Base-by-base conservation (phyloP, 2,113 vertebrate species). In the Stegostoma tigrinum region DNA sequence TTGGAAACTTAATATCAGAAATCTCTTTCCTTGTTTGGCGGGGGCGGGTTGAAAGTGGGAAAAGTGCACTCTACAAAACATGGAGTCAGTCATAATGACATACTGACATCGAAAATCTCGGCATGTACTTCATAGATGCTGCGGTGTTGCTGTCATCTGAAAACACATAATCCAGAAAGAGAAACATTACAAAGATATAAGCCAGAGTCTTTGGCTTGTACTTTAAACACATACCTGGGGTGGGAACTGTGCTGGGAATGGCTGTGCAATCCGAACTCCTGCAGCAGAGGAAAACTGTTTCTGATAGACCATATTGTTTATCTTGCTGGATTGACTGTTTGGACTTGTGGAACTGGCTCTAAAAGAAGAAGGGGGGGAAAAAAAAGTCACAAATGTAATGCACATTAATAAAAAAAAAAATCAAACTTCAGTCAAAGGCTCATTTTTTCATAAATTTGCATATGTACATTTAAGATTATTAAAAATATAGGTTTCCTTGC, bases 271-370 rank as follows among this genome's bases (percentile, higher is more conserved):
- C 95, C 99, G 98, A 97, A 99, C 98, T 95, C 97, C 97, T 30
- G 98, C 97, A 1, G 99, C 96, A 96, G 98, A 98, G 97, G 98
- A 99, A 96, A 99, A 99, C 97, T 99, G 99, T 97, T 99, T 99
- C 98, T 99, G 99, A 98, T 99, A 99, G 61, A 99, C 97, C 97
- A 99, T 98, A 97, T 98, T 99, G 98, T 98, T 99, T 97, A 99
- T 98, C 97, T 99, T 99, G 97, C 98, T 98, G 96, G 98, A 98
- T 97, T 99, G 99, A 97, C 98, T 99, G 97, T 98, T 99, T 14
- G 99, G 99, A 97, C 99, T 99, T n/a, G 99, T 99, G 96, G 99
- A 99, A 97, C 98, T 98, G 80, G 98, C 98, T 98, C 99, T 99
- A 96, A 91, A 97, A 96, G 96, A 97, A 55, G 8, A 10, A 12